Base-by-base conservation (phyloP, 2,797 vertebrate genomes). In the Pagetopsis macropterus region DNA sequence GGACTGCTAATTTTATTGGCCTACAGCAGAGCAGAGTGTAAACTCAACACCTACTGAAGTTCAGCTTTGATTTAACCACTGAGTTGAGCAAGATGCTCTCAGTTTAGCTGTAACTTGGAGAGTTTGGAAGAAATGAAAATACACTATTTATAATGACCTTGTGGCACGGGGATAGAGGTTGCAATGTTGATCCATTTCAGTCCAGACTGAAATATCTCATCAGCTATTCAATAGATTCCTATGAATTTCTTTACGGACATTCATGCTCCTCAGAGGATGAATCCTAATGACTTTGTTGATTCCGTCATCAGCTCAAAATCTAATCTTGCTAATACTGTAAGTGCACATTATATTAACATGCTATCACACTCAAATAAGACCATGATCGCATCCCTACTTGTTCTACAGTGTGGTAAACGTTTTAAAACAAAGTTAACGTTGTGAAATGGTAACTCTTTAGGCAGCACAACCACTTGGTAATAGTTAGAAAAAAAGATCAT, bases 41-140 rank as follows among this genome's bases (percentile, higher is more conserved):
- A 81, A 79, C 69, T 72, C 70, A 54, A 70, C 61, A 76, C 77
- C 61, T 76, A 48, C 56, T 65, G 65, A 63, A 74, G 48, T 37
- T 60, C 43, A 70, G 67, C 55, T 62, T 76, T 79, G 65, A 84
- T 83, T 84, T 64, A 57, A 77, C 72, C 67, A 71, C 63, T 54
- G 41, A 51, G 37, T 40, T 52, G 41, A 77, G 65, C 51, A 72
- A 75, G 58, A 75, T 51, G 44, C 31, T 72, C 15, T 65, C 4
- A 59, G 54, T 79, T 76, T 65, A 76, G 76, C 70, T 68, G 43
- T 44, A 33, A 62, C 17, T 45, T 2, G 17, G 46, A 58, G 50
- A 59, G 45, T 48, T 59, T 68, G 13, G 46, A 67, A 15, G 16
- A 49, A 67, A 17, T 9, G 59, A 56, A 60, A 70, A 54, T 15